phyloP scores from a whole-genome alignment of 2,888 invertebrate genomes.

The Leptinotarsa haldemani region DNA sequence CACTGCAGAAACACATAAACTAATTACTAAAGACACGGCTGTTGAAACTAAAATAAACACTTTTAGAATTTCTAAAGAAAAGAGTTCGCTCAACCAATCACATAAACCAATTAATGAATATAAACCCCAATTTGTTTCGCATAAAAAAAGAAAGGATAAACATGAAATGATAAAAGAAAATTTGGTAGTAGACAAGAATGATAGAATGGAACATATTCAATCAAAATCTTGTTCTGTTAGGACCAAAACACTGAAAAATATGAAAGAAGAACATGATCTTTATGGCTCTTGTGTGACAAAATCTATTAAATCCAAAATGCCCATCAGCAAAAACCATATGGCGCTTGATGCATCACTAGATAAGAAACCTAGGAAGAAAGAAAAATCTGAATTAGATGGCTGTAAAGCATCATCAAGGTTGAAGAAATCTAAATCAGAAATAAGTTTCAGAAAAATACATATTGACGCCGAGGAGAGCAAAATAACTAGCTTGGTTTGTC shows the following conservation, averaged over 20 bases:
- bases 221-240: not conserved
- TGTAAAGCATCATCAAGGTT: constrained; percentile 10
- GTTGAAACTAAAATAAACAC: not conserved
- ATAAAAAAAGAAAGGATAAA: not conserved
- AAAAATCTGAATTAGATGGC: constrained; percentile 1
- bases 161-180: constrained; percentile 3
- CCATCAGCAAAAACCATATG: constrained; percentile 13
- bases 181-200: not conserved
- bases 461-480: constrained; percentile 25
- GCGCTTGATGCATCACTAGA: not conserved
- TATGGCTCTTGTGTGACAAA: not conserved
- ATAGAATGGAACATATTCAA: constrained; percentile 1
- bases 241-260: not conserved
- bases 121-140: not conserved
- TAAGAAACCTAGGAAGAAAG: constrained; percentile 3
- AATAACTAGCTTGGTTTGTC: constrained; percentile 32
- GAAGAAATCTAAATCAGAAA: constrained; percentile 44
- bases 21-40: not conserved
- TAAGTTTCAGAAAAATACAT: constrained; percentile 30
- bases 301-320: constrained; percentile 13
- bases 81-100: not conserved
- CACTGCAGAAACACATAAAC: not conserved
- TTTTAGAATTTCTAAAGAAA: not conserved
- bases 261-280: not conserved
- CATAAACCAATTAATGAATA: not conserved